A percentile compares a stretch with the other conserved stretches of the same genome.
Conservation (phyloP, 1,140 invertebrate genomes). For the Lepidurus arcticus region DNA sequence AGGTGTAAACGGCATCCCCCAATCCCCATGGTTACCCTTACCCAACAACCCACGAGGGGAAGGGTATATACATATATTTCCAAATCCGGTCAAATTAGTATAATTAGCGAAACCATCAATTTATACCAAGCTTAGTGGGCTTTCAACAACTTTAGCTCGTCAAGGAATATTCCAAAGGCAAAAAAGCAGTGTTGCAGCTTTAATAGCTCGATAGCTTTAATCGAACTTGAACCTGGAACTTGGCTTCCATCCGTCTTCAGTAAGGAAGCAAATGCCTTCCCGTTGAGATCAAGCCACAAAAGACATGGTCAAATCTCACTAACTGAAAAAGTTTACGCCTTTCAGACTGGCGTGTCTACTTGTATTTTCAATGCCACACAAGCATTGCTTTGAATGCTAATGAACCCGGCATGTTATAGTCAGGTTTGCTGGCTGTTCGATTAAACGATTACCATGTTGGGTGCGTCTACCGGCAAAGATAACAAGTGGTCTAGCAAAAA, state of each 20-base stretch:
- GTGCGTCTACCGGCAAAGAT: background rate
- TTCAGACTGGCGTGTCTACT: background rate
- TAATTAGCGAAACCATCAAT: no score
- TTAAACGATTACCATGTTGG: slow-evolving; percentile 17
- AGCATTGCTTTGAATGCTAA: background rate
- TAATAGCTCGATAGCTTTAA: no score
- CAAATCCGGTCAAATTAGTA: background rate
- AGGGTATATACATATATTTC: background rate
- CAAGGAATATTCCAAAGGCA: no score
- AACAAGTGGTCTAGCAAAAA: background rate
- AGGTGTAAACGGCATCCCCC: background rate
- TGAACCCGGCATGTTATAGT: background rate
- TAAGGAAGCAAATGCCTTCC: background rate
- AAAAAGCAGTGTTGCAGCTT: no score
- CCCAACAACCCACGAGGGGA: background rate
- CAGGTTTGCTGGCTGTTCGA: background rate
- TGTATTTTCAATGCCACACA: slow-evolving; percentile 9
- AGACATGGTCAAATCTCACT: background rate
- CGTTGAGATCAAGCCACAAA: background rate
- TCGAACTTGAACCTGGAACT: background rate
- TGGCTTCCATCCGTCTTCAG: background rate
- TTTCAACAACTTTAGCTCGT: no score
- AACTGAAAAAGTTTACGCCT: background rate
- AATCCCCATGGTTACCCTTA: background rate
- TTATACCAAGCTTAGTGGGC: no score